phyloP scores from a whole-genome alignment of 2,797 vertebrate genomes.

The Dromococcyx pavoninus region DNA sequence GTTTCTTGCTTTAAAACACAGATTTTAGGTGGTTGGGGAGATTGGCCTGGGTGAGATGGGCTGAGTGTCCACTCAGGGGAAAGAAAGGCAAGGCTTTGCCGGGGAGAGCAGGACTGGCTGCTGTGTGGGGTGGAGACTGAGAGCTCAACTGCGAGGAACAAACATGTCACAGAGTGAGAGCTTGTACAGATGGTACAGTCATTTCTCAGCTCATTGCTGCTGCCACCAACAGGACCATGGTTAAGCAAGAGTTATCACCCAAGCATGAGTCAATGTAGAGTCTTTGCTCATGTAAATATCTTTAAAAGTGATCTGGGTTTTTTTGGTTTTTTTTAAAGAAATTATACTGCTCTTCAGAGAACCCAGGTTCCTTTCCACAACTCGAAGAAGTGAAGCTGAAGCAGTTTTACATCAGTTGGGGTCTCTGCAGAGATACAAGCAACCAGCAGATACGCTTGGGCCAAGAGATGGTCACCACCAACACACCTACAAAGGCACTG shows the following conservation, averaged over 20 bases:
- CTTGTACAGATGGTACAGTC: neutral
- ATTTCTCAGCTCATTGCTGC: neutral
- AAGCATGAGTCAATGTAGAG: neutral
- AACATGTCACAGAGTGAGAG: fast-evolving
- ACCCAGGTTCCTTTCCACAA: neutral
- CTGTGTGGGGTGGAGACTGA: neutral
- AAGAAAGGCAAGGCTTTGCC: fast-evolving
- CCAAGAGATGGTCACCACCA: neutral
- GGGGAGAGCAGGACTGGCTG: neutral
- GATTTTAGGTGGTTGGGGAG: too few species aligned
- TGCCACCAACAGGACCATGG: neutral
- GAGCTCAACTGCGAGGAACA: fast-evolving
- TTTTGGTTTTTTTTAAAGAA: neutral
- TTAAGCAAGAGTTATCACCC: neutral
- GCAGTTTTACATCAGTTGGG: constrained; percentile 27
- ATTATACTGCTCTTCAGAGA: neutral
- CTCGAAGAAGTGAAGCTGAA: neutral
- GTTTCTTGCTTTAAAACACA: neutral
- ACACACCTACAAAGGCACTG: neutral
- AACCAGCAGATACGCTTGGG: neutral
- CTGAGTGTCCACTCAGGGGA: fast-evolving
- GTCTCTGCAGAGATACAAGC: neutral
- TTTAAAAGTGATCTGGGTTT: neutral
- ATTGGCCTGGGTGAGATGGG: neutral
- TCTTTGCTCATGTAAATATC: neutral